A percentile compares a stretch with the other conserved stretches of the same genome.
phyloP scores from a whole-genome alignment of 2,113 vertebrate species.

The Dromas ardeola region DNA sequence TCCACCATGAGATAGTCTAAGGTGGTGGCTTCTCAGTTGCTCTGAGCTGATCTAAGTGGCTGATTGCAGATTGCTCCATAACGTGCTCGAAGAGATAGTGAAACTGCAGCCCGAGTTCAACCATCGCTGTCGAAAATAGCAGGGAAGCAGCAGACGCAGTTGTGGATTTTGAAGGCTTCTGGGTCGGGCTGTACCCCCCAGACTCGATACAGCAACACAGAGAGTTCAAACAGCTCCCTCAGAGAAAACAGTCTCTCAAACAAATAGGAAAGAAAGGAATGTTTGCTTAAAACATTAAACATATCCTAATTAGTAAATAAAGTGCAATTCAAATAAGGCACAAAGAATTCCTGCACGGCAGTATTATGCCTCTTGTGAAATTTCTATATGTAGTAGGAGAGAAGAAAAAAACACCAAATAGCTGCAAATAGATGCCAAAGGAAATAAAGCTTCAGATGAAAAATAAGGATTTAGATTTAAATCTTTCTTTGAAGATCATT shows the following conservation, averaged over 20 bases:
- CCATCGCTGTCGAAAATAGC: rapidly evolving
- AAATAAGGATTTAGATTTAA: not conserved
- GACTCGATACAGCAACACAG: not conserved
- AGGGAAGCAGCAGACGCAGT: not conserved
- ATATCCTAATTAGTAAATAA: constrained; percentile 17
- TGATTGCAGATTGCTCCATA: not conserved
- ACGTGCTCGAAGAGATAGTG: not conserved
- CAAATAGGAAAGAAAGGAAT: not conserved
- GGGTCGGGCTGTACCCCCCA: not conserved
- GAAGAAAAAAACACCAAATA: not conserved
- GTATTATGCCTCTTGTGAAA: not conserved
- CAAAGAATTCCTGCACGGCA: not conserved
- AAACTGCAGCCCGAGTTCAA: not conserved
- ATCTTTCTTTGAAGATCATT: not conserved
- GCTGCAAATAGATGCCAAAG: not conserved
- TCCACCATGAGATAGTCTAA: not conserved
- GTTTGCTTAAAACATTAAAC: not conserved
- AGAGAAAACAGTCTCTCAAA: not conserved
- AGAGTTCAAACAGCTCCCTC: not conserved
- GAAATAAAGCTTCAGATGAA: not conserved
- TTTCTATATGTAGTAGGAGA: not conserved
- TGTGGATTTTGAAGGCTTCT: not conserved
- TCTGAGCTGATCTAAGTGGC: not conserved
- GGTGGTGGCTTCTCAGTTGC: not conserved
- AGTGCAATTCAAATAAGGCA: not conserved